A percentile compares a stretch with the other conserved stretches of the same genome.
Evolutionary conservation across 2,113 vertebrate genomes (phyloP).

Genomic region (Melanocharis versteri): DNA sequence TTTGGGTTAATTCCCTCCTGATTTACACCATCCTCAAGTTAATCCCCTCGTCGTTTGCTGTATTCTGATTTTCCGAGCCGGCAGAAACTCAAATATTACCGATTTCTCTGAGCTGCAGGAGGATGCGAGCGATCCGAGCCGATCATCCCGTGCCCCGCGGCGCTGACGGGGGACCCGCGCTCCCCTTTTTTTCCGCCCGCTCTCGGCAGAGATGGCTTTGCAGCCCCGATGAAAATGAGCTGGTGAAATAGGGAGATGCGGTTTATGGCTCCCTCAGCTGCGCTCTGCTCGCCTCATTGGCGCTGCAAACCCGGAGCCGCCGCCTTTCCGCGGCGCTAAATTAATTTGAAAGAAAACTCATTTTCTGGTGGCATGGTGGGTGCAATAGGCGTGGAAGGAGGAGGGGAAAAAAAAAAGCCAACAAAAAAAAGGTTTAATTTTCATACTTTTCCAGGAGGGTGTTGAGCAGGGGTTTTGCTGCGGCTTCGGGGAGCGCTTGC

Average conservation of each 20-base stretch:
- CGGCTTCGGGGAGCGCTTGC: not conserved
- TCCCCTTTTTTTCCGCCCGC: not conserved
- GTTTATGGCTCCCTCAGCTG: constrained; percentile 21
- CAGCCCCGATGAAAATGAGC: not conserved
- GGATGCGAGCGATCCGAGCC: rapidly evolving
- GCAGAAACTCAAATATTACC: rapidly evolving
- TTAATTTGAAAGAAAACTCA: constrained; percentile 4
- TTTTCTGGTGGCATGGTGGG: not conserved
- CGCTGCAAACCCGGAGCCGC: not conserved
- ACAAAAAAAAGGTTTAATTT: not conserved
- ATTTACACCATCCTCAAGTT: not conserved
- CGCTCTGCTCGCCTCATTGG: not conserved
- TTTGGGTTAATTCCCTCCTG: not conserved
- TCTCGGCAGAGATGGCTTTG: not conserved
- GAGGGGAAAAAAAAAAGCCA: too few species aligned
- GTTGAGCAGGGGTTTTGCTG: not conserved
- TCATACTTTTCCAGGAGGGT: not conserved
- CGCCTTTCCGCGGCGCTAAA: not conserved
- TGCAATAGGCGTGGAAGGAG: not conserved
- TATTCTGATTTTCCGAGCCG: not conserved
- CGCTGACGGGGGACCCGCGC: rapidly evolving
- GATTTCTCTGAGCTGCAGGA: rapidly evolving
- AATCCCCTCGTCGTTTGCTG: not conserved
- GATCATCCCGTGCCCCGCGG: not conserved
- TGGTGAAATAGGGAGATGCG: not conserved